A percentile compares a stretch with the other conserved stretches of the same genome.
Conservation (phyloP, 92 coral and sea anemone species). For the Epizoanthus scotinus region DNA sequence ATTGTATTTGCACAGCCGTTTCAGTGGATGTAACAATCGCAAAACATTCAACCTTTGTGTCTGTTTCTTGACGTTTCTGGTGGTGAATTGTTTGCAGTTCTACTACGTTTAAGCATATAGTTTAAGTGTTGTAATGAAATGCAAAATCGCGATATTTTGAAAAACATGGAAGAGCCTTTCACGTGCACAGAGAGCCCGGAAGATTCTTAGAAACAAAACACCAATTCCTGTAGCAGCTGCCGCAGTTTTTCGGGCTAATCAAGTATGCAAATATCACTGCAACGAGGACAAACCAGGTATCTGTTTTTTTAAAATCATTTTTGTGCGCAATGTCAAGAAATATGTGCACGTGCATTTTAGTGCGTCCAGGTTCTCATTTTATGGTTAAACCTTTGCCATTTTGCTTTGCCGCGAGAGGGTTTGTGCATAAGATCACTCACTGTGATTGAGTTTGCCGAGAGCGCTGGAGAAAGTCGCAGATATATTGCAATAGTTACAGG, state of each 20-base stretch:
- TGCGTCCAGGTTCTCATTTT: not conserved
- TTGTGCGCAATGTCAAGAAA: not conserved
- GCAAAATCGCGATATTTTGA: conserved; percentile 24
- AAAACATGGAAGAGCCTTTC: not conserved
- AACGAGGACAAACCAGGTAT: conserved; percentile 10
- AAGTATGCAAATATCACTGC: not conserved
- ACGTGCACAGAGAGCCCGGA: conserved; percentile 17
- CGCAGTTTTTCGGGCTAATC: not conserved
- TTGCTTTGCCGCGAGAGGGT: not conserved
- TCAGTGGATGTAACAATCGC: conserved; percentile 30
- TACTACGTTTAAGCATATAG: not conserved
- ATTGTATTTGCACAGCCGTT: conserved; percentile 45
- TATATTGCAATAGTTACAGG: not conserved
- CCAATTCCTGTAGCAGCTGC: not conserved
- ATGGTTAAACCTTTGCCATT: not conserved
- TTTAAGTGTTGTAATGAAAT: conserved; percentile 12
- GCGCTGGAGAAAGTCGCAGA: not conserved
- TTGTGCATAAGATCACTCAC: not conserved
- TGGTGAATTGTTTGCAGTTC: conserved; percentile 28
- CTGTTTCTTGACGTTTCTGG: conserved; percentile 25
- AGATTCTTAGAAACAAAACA: conserved; percentile 6
- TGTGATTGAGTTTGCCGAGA: not conserved
- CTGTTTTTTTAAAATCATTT: not conserved
- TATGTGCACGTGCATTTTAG: not conserved
- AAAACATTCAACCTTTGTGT: conserved; percentile 26